phyloP scores from a whole-genome alignment of 2,888 invertebrate genomes.

The Acronicta psi region DNA sequence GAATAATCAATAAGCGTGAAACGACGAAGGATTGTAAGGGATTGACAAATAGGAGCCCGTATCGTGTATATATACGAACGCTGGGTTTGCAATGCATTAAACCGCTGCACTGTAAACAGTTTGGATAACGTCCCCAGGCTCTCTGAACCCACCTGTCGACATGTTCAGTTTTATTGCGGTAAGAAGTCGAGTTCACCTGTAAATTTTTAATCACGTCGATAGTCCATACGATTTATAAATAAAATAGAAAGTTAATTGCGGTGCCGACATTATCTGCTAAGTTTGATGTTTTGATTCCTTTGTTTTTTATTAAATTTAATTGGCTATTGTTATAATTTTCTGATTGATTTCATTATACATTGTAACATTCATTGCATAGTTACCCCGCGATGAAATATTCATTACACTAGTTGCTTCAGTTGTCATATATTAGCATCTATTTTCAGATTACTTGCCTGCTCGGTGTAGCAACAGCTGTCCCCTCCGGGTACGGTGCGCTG shows the following conservation, averaged over 20 bases:
- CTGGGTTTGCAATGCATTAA: slow-evolving; percentile 50
- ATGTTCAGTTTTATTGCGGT: slow-evolving; percentile 80
- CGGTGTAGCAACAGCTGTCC: slow-evolving; percentile 73
- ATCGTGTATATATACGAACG: slow-evolving; percentile 73
- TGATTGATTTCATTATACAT: slow-evolving; percentile 15
- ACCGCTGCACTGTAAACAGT: slow-evolving; percentile 54
- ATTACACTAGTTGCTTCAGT: slow-evolving; percentile 35
- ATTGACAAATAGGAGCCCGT: slow-evolving; percentile 71
- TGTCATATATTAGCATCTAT: slow-evolving; percentile 33
- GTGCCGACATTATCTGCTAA: too few species aligned
- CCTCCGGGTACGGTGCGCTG: slow-evolving; percentile 50
- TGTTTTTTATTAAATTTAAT: background rate
- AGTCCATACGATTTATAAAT: too few species aligned
- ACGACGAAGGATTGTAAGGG: slow-evolving; percentile 71
- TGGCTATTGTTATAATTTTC: background rate
- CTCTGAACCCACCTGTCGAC: slow-evolving; percentile 52
- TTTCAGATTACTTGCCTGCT: slow-evolving; percentile 75
- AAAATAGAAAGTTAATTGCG: too few species aligned
- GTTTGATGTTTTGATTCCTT: too few species aligned
- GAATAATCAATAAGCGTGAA: slow-evolving; percentile 83
- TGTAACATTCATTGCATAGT: slow-evolving; percentile 12
- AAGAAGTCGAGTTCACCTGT: slow-evolving; percentile 56
- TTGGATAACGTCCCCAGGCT: slow-evolving; percentile 54
- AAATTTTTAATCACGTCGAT: background rate
- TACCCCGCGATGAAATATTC: slow-evolving; percentile 22